A percentile compares a stretch with the other conserved stretches of the same genome.
Evolutionary conservation across 2,113 vertebrate genomes (phyloP).

Genomic region (Stigmatopora nigra): DNA sequence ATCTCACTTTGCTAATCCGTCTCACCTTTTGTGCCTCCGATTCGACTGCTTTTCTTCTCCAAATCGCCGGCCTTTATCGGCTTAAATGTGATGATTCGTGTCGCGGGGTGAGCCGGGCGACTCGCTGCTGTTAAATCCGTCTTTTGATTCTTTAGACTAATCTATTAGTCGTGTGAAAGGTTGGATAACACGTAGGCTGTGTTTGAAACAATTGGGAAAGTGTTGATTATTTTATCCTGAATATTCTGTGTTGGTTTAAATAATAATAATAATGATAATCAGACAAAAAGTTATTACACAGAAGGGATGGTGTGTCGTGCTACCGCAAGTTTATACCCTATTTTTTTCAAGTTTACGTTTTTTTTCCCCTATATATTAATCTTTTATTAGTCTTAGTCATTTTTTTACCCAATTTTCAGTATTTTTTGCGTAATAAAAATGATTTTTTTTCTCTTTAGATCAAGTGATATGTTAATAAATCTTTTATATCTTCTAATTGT

Average conservation of each 20-base stretch:
- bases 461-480: too few species aligned
- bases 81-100: slow-evolving; percentile 29
- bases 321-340: too few species aligned
- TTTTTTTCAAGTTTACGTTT: too few species aligned
- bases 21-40: slow-evolving; percentile 14
- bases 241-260: slow-evolving; percentile 40
- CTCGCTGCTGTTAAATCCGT: neutral
- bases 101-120: slow-evolving; percentile 20
- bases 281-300: too few species aligned
- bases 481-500: slow-evolving; percentile 2
- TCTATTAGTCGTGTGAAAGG: neutral
- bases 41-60: slow-evolving; percentile 21
- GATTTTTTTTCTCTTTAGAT: too few species aligned
- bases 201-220: neutral
- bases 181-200: neutral
- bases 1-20: slow-evolving; percentile 11
- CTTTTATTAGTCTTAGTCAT: too few species aligned
- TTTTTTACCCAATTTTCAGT: too few species aligned
- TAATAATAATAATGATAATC: too few species aligned
- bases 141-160: neutral
- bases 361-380: too few species aligned
- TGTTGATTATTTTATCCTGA: slow-evolving; percentile 37
- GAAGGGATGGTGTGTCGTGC: too few species aligned
- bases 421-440: too few species aligned
- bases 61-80: slow-evolving; percentile 31